Evolutionary conservation across 2,888 invertebrate genomes (phyloP).

Genomic region (Clanis bilineata): DNA sequence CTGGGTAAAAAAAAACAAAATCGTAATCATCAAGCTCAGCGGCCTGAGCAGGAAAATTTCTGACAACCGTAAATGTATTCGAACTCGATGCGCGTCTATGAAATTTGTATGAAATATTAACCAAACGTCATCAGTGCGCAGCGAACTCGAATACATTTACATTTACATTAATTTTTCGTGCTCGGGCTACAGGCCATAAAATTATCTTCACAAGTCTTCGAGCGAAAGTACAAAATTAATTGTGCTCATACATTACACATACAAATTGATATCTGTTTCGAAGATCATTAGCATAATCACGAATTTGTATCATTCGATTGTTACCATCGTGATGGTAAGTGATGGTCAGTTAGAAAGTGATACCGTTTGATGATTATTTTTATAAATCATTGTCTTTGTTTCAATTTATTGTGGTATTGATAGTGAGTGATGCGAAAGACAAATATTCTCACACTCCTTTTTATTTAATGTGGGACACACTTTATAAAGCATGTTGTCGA

Average conservation of each 20-base stretch:
- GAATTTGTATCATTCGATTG: background rate
- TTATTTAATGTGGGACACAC: background rate
- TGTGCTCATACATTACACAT: background rate
- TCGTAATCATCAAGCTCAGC: too few species aligned
- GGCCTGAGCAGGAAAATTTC: too few species aligned
- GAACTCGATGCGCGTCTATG: too few species aligned
- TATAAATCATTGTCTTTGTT: background rate
- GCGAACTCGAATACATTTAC: too few species aligned
- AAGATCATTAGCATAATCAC: slow-evolving; percentile 8
- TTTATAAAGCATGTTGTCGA: too few species aligned
- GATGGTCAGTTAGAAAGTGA: slow-evolving; percentile 9
- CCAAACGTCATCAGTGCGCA: too few species aligned
- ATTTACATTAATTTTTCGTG: too few species aligned
- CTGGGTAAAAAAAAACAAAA: too few species aligned
- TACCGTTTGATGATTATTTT: background rate
- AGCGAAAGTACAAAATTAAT: background rate
- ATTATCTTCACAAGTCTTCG: background rate
- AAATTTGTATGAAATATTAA: too few species aligned
- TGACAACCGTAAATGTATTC: too few species aligned
- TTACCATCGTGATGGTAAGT: slow-evolving; percentile 1
- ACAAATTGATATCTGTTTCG: background rate
- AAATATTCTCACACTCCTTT: background rate
- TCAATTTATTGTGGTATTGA: background rate
- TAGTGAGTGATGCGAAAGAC: background rate
- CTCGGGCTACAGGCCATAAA: too few species aligned